Evolutionary conservation across 2,113 vertebrate genomes (phyloP).

Genomic region (Cyanocitta stelleri): DNA sequence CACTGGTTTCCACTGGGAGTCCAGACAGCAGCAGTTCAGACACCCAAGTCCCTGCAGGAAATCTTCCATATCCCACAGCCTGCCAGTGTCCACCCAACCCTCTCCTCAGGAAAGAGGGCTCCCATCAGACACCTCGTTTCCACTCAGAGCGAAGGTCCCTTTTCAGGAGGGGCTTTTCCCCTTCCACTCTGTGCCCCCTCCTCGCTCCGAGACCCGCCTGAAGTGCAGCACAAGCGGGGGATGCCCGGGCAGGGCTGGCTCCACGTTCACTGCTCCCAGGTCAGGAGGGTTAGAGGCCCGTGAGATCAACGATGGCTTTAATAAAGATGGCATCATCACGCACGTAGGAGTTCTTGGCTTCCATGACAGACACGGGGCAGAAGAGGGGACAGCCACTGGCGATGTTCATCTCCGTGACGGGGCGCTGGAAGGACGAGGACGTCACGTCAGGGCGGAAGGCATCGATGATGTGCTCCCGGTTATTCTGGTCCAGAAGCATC

Average conservation of each 20-base stretch:
- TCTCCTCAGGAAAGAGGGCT: background rate
- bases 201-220: background rate
- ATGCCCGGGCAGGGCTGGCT: background rate
- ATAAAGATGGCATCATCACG: constrained; percentile 92
- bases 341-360: constrained; percentile 86
- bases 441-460: constrained; percentile 90
- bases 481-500: constrained; percentile 95
- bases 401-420: constrained; percentile 92
- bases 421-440: constrained; percentile 91
- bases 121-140: background rate
- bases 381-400: constrained; percentile 97
- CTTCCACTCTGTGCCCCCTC: background rate
- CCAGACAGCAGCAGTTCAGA: background rate
- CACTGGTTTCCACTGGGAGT: background rate
- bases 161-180: background rate
- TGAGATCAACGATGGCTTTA: constrained; percentile 94
- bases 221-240: background rate
- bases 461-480: constrained; percentile 92
- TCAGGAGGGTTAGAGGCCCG: constrained; percentile 74
- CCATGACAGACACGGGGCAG: constrained; percentile 87
- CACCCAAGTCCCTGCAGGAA: background rate
- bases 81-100: background rate
- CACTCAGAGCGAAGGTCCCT: background rate
- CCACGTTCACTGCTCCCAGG: background rate
- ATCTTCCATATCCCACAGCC: background rate